Base-by-base conservation (phyloP, 2,797 vertebrate genomes). In the Lutjanus campechanus region DNA sequence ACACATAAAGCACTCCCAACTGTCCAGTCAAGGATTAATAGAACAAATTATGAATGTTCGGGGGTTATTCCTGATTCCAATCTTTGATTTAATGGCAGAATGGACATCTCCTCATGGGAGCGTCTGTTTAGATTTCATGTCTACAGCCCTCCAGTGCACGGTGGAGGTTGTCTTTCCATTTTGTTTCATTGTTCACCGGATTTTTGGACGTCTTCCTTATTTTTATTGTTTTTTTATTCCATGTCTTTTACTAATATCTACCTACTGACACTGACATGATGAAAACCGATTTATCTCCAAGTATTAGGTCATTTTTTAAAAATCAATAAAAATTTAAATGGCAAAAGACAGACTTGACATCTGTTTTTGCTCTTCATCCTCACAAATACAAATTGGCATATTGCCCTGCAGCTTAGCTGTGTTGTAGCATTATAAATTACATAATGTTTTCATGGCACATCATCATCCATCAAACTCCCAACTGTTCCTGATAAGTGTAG, bases 1-100 rank as follows among this genome's bases (percentile, higher is more conserved):
- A 83, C 81, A 76, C 83, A 93, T 86, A 87, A 93, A 92, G 84
- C 83, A 84, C 74, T 89, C 87, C 80, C 79, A 85, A 84, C 65
- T 70, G 69, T 76, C 71, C 49, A 69, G 60, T 62, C 62, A 40
- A 75, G 55, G 54, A 87, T 76, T 54, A 77, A 81, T 58, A 64
- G 46, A 43, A 81, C 17, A 17, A 66, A 84, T 85, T 64, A 76
- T 47, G 10, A 71, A 58, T 51, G 79, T 72, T 78, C 22, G 25
- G 54, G 54, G 19, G 47, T 64, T 64, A 20, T 68, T 56, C 71
- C 7, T 0, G 13, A 76, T 77, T 77, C 51, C 62, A 66, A 82
- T 71, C n/a, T 74, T 65, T 69, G 17, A 81, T 49, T 73, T 53
- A 54, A 62, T 19, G 43, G 70, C 56, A 66, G 59, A 53, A 16